These are phyloP conservation scores for Anomalospiza imberbis DNA, from an alignment of 2,797 vertebrate genomes.

Conservation along the genomic window DNA sequence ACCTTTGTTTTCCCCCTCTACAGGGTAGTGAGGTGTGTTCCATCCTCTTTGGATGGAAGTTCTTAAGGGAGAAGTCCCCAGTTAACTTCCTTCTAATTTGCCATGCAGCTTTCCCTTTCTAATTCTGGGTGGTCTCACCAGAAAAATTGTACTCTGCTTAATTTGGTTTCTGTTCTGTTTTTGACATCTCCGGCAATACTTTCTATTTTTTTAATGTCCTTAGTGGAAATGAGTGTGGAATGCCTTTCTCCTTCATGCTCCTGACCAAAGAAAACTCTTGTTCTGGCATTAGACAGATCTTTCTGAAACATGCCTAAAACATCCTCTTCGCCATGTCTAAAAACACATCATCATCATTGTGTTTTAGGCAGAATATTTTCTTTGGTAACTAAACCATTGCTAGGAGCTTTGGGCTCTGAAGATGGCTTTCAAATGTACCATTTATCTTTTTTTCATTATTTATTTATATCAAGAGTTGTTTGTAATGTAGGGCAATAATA, in stretches of 20 bases:
- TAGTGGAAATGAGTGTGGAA: not conserved
- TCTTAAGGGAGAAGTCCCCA: not conserved
- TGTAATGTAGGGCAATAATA: not conserved
- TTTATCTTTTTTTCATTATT: not conserved
- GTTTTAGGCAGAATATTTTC: not conserved
- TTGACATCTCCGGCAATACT: not conserved
- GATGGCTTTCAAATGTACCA: not conserved
- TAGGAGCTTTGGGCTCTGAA: not conserved
- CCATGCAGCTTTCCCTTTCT: not conserved
- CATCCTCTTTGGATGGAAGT: not conserved
- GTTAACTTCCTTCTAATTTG: not conserved
- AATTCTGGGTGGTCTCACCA: not conserved
- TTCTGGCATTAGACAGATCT: not conserved
- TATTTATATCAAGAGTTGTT: not conserved
- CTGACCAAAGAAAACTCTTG: not conserved
- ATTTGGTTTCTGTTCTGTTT: not conserved
- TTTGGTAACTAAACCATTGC: not conserved
- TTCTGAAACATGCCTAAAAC: not conserved
- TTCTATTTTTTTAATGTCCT: not conserved
- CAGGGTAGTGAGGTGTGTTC: not conserved
- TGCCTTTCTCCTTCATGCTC: not conserved
- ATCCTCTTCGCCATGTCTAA: not conserved
- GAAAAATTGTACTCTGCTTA: not conserved
- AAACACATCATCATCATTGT: not conserved
- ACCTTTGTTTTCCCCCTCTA: not conserved